Percentiles rank a stretch among this genome's conserved stretches.
Evolutionary conservation across 1,140 invertebrate genomes (phyloP).

Genomic region (Dolichoris vasculosae): DNA sequence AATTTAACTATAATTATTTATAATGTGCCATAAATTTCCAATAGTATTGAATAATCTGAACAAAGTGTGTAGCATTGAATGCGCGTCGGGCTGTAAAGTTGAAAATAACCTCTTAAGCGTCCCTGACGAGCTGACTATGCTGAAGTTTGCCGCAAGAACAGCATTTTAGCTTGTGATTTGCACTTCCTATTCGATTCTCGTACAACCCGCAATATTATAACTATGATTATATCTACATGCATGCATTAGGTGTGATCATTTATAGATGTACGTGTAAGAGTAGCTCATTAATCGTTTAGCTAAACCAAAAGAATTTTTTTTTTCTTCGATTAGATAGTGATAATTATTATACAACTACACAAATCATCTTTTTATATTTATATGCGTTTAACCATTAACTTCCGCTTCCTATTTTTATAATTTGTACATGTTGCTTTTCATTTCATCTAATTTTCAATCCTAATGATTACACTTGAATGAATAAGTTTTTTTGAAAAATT

Average conservation of each 20-base stretch:
- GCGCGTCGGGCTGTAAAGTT: constrained; percentile 46
- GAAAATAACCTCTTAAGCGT: constrained; percentile 65
- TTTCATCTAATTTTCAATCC: neutral
- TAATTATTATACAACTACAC: too few relatives aligned
- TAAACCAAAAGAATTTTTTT: neutral
- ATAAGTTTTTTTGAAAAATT: neutral
- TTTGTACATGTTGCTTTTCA: too few relatives aligned
- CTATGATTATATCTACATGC: neutral
- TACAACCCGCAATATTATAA: constrained; percentile 20
- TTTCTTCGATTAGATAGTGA: neutral
- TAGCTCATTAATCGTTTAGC: neutral
- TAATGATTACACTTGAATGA: neutral
- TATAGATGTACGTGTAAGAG: neutral
- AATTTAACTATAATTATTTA: neutral
- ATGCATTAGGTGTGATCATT: neutral
- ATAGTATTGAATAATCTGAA: neutral
- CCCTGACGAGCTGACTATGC: constrained; percentile 60
- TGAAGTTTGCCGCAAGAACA: constrained; percentile 60
- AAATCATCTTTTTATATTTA: neutral
- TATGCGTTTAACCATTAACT: neutral
- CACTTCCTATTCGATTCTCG: constrained; percentile 63
- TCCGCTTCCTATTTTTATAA: neutral
- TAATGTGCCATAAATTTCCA: neutral
- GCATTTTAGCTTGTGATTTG: constrained; percentile 60
- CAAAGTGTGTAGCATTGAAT: neutral